Base-by-base conservation (phyloP, 2,113 vertebrate genomes). In the Sphaerodactylus townsendi region DNA sequence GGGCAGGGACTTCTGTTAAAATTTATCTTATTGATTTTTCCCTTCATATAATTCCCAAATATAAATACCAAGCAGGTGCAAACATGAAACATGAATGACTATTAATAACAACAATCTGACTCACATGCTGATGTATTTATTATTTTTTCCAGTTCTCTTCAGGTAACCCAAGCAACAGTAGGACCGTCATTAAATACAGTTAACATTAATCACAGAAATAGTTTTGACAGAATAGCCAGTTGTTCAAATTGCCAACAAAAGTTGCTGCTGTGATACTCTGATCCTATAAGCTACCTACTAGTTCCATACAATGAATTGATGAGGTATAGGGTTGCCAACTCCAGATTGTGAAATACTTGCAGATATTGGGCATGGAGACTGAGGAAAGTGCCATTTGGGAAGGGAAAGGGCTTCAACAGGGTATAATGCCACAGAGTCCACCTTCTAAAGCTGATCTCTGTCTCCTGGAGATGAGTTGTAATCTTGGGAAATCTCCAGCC, bases 1-100 rank as follows among this genome's bases (percentile, higher is more conserved):
- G 30, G 4, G 37, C 3, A 59, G 28, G 85, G 83, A 15, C 0
- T 86, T 75, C 59, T 39, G 50, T 70, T 15, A 77, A 64, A 15
- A 68, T 79, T 68, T 75, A 39, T 86, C 11, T 39, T 41, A 73
- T 0, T 71, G 41, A 5, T 41, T 39, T 91, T 85, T 83, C 53
- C 28, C 87, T 86, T 81, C 53, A 89, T 79, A 80, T 73, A 79
- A 79, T 81, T 64, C 41, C 3, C 11, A 87, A 89, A 70, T 7
- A 59, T 4, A 80, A 77, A 83, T 17, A 87, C 11, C 9, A 19
- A 71, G 23, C 3, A 3, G 28, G 4, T 77, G 30, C 81, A 90
- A 86, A 41, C 5, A 90, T 39, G 84, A 85, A 83, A 76, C 41
- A 39, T 11, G 65, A 83, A 79, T 44, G 0, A 76, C 37, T 82